Conservation (phyloP, 2,888 invertebrate genomes). For the Eledone cirrhosa region DNA sequence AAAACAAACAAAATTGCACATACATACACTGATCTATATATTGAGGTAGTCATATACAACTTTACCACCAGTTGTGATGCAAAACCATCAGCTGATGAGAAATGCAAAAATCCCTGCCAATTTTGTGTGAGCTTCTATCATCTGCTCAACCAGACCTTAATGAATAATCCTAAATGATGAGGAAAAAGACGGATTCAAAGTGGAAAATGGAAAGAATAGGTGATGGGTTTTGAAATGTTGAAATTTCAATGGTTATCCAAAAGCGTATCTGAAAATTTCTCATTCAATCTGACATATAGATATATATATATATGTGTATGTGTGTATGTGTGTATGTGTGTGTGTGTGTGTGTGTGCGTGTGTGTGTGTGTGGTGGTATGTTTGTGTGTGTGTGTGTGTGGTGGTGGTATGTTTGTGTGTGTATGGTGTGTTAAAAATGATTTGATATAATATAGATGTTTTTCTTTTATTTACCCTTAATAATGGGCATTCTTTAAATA, state of each 20-base stretch:
- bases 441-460: slow-evolving; percentile 1
- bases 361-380: neutral
- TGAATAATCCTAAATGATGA: neutral
- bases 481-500: slow-evolving; percentile 1
- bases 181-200: too few species aligned
- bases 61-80: slow-evolving; percentile 7
- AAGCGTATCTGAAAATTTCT: too few species aligned
- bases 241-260: too few species aligned
- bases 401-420: neutral
- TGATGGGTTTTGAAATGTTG: too few species aligned
- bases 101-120: slow-evolving; percentile 28
- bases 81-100: slow-evolving; percentile 23
- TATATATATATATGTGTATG: neutral
- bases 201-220: too few species aligned
- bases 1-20: slow-evolving; percentile 4
- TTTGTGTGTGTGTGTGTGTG: neutral
- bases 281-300: neutral
- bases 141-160: slow-evolving; percentile 24
- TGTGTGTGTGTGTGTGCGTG: neutral
- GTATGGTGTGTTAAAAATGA: neutral
- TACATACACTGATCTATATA: slow-evolving; percentile 28
- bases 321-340: neutral
- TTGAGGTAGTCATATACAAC: slow-evolving; percentile 25
- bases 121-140: slow-evolving; percentile 26
- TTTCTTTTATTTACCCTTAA: neutral